Conservation (phyloP, 2,797 vertebrate genomes). For the Ispidina lecontei region DNA sequence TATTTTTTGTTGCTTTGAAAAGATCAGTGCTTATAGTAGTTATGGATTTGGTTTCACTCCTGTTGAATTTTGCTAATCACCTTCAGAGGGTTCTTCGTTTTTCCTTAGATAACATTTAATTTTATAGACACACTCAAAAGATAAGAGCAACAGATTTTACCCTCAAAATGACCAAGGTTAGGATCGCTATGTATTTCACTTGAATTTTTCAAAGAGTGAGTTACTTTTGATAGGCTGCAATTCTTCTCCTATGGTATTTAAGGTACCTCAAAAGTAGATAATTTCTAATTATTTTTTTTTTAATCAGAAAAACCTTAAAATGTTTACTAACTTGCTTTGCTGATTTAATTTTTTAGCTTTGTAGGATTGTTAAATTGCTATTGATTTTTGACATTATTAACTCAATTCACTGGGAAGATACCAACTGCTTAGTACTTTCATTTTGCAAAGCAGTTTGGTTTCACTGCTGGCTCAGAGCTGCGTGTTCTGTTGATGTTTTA, state of each 20-base stretch:
- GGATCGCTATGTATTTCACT: background rate
- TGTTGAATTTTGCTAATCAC: background rate
- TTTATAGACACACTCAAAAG: background rate
- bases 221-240: background rate
- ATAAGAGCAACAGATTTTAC: background rate
- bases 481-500: background rate
- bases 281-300: background rate
- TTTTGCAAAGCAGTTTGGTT: background rate
- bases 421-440: background rate
- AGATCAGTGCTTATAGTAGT: background rate
- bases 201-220: background rate
- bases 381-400: background rate
- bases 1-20: background rate
- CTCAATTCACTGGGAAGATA: background rate
- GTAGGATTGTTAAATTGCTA: background rate
- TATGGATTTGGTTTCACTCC: background rate
- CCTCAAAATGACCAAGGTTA: background rate
- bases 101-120: background rate
- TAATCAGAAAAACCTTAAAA: background rate
- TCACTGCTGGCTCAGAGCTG: background rate
- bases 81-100: background rate
- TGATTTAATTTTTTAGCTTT: background rate
- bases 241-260: background rate
- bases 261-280: background rate
- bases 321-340: background rate